phyloP scores from a whole-genome alignment of 92 coral and sea anemone genomes.

The Palythoa grandiflora region DNA sequence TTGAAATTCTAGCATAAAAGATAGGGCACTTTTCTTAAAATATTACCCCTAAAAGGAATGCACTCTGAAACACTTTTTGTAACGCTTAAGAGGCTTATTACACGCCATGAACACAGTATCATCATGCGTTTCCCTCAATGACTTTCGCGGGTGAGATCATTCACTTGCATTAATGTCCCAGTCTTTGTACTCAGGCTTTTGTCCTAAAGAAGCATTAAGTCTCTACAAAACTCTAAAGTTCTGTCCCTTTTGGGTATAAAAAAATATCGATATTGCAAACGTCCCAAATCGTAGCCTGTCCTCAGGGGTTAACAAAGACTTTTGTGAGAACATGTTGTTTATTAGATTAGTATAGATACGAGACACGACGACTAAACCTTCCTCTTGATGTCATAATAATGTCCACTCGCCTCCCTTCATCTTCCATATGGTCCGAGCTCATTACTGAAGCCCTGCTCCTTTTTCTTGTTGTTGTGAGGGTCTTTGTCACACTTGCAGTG shows the following conservation, averaged over 20 bases:
- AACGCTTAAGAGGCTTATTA: too few relatives aligned
- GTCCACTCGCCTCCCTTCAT: background rate
- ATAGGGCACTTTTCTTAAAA: too few relatives aligned
- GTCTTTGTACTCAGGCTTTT: background rate
- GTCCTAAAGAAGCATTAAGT: background rate
- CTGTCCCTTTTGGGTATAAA: background rate
- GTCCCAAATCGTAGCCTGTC: background rate
- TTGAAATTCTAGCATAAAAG: too few relatives aligned
- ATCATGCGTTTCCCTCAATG: too few relatives aligned
- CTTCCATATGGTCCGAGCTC: background rate
- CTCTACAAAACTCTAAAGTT: background rate
- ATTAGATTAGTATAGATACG: background rate
- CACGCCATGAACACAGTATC: too few relatives aligned
- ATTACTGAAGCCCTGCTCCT: background rate
- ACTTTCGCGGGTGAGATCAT: too few relatives aligned
- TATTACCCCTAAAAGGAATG: too few relatives aligned
- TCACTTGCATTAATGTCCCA: too few relatives aligned
- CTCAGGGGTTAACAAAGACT: background rate
- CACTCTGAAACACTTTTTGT: too few relatives aligned
- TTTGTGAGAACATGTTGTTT: background rate
- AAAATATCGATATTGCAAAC: background rate
- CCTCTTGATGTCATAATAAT: background rate
- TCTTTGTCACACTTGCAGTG: constrained; percentile 3
- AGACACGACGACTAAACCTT: background rate
- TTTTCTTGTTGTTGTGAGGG: background rate